A percentile compares a stretch with the other conserved stretches of the same genome.
Evolutionary conservation across 2,113 vertebrate genomes (phyloP).

Genomic region (Ranitomeya imitator): DNA sequence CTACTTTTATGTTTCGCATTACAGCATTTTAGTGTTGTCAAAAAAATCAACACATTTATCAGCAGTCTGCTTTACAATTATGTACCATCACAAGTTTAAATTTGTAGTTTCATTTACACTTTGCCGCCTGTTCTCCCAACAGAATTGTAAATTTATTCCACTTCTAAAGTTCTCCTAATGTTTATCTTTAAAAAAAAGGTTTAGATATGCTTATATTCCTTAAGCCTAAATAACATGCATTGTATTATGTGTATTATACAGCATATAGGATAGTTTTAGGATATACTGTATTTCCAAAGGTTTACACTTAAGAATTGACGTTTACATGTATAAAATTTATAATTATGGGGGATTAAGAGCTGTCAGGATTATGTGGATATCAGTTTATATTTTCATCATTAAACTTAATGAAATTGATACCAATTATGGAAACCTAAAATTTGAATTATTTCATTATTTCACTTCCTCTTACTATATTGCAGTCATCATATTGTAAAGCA

Average conservation of each 20-base stretch:
- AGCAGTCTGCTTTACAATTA: neutral
- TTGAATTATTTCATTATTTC: neutral
- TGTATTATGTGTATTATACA: neutral
- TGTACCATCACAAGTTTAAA: conserved; percentile 2
- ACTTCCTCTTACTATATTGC: too few species aligned
- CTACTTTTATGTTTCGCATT: neutral
- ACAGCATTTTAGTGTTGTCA: neutral
- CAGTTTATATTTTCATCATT: too few species aligned
- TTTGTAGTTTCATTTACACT: neutral
- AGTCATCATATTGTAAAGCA: too few species aligned
- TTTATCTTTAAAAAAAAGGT: neutral
- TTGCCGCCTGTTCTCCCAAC: neutral
- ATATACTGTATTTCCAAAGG: neutral
- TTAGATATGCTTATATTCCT: neutral
- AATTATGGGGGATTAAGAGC: too few species aligned
- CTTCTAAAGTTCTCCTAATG: neutral
- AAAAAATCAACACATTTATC: neutral
- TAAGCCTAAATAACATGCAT: neutral
- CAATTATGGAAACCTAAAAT: neutral
- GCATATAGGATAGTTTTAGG: neutral
- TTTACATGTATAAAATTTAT: neutral
- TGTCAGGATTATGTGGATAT: too few species aligned
- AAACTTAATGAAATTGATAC: too few species aligned
- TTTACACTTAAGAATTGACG: neutral
- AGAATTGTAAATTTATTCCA: conserved; percentile 16